These are phyloP conservation scores for Leptinotarsa rubiginosa DNA, from an alignment of 2,888 invertebrate species.

Conservation along the genomic window DNA sequence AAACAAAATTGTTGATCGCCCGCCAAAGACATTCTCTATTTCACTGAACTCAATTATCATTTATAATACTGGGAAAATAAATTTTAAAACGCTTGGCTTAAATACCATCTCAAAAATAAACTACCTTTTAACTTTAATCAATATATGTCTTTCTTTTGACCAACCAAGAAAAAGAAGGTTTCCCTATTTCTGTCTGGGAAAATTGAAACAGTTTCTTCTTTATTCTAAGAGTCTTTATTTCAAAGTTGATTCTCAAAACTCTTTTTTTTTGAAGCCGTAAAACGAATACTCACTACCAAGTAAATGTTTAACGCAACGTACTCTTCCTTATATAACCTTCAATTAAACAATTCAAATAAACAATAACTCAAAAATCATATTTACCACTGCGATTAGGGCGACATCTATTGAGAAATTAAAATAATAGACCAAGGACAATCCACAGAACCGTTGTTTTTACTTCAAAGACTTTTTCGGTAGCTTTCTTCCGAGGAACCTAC, in stretches of 20 bases:
- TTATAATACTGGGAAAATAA: conserved; percentile 46
- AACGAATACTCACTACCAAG: too few relatives aligned
- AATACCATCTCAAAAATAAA: conserved; percentile 60
- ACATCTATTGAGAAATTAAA: background rate
- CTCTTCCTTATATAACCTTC: background rate
- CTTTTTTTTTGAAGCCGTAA: too few relatives aligned
- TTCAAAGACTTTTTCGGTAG: too few relatives aligned
- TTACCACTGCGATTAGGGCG: background rate
- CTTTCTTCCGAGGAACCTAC: too few relatives aligned
- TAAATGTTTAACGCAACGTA: background rate
- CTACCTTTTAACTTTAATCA: conserved; percentile 65
- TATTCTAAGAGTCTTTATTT: background rate
- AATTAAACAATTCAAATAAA: conserved; percentile 7
- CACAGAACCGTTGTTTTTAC: too few relatives aligned
- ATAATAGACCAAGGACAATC: too few relatives aligned
- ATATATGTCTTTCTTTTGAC: conserved; percentile 64
- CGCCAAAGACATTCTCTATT: conserved; percentile 63
- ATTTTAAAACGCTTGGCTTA: conserved; percentile 50
- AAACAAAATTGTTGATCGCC: conserved; percentile 89
- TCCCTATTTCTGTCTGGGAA: conserved; percentile 55
- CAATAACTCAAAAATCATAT: background rate
- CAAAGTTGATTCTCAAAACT: too few relatives aligned
- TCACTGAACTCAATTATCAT: conserved; percentile 37
- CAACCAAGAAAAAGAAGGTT: conserved; percentile 65
- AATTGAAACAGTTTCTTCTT: conserved; percentile 24